Base-by-base conservation (phyloP, 2,888 invertebrate genomes). In the Toxonevra muliebris region DNA sequence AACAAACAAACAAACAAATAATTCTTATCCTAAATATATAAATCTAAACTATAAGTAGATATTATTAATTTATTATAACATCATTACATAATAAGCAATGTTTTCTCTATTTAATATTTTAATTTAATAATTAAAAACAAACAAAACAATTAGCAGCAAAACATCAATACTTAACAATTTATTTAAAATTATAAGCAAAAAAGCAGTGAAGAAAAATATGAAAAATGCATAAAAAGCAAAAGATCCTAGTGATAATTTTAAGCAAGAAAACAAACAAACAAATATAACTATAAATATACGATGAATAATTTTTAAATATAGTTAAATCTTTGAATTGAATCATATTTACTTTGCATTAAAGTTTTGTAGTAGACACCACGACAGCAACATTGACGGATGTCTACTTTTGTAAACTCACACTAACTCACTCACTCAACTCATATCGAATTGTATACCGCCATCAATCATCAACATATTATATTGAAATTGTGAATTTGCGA, bases 161-260 rank as follows among this genome's bases (percentile, higher is more conserved):
- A 48, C 48, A 48, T 43, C 13, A 12, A 48, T n/a, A 48, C 48
- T 48, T 48, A 48, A 30, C 30, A 30, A 30, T 30, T 30, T 15
- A 15, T 48, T n/a, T 48, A 48, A 48, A 48, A 48, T n/a, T 2
- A n/a, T 48, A 48, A 48, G 48, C 11, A 17, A 3, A 54, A 8
- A 57, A 57, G 30, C 12, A n/a, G 8, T 30, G 15, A 48, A 48
- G 15, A 48, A 48, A 15, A 48, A 15, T n/a, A 48, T 15, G 30
- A 57, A 10, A 57, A 57, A 57, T 57, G 19, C 12, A 54, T 11
- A 8, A 57, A 20, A 12, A n/a, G 41, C 57, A 13, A 15, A n/a
- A 17, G 19, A n/a, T 53, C 53, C 53, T 53, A 53, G 53, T 53
- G 53, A 53, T 53, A 53, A 53, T 53, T 53, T 48, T 53, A 53